Base-by-base conservation (phyloP, 2,888 invertebrate genomes). In the Rhagophthalmus giganteus region DNA sequence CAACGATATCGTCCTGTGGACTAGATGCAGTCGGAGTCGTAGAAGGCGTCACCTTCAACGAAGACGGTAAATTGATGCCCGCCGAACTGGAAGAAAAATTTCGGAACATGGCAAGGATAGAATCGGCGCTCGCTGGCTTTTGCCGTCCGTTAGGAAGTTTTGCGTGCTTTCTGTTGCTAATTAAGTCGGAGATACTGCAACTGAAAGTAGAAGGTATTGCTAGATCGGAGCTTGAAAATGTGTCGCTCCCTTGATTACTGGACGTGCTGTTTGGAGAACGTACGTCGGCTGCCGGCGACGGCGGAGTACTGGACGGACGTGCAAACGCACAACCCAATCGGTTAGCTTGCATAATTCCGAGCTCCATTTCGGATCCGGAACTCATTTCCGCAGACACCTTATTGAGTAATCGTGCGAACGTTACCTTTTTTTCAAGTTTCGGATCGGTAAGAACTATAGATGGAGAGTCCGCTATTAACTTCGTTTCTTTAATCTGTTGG, bases 311-410 rank as follows among this genome's bases (percentile, higher is more conserved):
- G 11, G 78, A 72, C 41, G 76, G 69, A 56, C 75, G 62, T 58
- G 76, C 73, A 60, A 75, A 73, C 39, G 73, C 72, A 54, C 74
- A 73, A 32, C 71, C 70, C 35, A 74, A 56, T 44, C 65, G 64
- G 44, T 69, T 71, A 28, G 69, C 65, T 50, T 71, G 73, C 72
- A 74, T 71, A n/a, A 74, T 73, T 32, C 74, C 74, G 56, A 74
- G 78, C 68, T 85, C 85, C 48, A 85, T 79, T 54, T 87, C 87
- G 0, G 87, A 86, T 45, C 86, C 85, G 0, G 86, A 85, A 65
- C 85, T 87, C 83, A 88, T 87, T 76, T 88, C 88, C 5, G 86
- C 85, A 7, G 87, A 87, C 2, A 88, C 86, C 73, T 84, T 87
- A 66, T 85, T 87, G 12, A 88, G 71, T 37, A 88, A 72, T 55